Evolutionary conservation across 2,113 vertebrate species (phyloP).

Genomic region (Piliocolobus tephrosceles): DNA sequence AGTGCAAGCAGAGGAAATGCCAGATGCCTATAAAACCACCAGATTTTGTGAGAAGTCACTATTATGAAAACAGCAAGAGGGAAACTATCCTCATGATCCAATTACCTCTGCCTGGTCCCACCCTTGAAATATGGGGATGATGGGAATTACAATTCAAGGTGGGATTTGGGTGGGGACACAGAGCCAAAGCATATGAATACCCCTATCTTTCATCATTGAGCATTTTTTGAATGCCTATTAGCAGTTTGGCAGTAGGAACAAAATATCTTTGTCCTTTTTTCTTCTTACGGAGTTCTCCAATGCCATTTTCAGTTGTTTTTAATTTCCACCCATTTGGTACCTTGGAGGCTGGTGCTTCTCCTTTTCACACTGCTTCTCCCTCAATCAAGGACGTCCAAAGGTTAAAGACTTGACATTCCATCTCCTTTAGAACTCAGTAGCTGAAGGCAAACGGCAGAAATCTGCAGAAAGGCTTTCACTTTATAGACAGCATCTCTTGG

Average conservation of each 20-base stretch:
- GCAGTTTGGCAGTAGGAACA: not conserved
- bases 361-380: not conserved
- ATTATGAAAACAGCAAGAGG: too few relatives aligned
- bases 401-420: not conserved
- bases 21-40: too few relatives aligned
- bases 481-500: not conserved
- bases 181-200: too few relatives aligned
- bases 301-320: constrained; percentile 1
- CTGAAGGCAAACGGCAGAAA: not conserved
- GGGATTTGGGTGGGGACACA: too few relatives aligned
- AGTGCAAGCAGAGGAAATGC: too few relatives aligned
- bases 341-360: not conserved
- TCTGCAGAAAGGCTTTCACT: not conserved
- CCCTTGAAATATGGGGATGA: too few relatives aligned
- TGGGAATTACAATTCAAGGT: too few relatives aligned
- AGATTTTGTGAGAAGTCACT: too few relatives aligned
- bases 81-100: too few relatives aligned
- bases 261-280: not conserved
- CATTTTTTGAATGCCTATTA: not conserved
- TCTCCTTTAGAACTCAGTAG: not conserved
- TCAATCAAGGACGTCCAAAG: not conserved
- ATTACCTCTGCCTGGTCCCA: too few relatives aligned
- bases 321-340: not conserved
- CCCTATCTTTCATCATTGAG: not conserved
- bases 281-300: not conserved